Evolutionary conservation across 37 sponge, comb jelly and placozoan species (phyloP).

Genomic region (Ianthella basta): DNA sequence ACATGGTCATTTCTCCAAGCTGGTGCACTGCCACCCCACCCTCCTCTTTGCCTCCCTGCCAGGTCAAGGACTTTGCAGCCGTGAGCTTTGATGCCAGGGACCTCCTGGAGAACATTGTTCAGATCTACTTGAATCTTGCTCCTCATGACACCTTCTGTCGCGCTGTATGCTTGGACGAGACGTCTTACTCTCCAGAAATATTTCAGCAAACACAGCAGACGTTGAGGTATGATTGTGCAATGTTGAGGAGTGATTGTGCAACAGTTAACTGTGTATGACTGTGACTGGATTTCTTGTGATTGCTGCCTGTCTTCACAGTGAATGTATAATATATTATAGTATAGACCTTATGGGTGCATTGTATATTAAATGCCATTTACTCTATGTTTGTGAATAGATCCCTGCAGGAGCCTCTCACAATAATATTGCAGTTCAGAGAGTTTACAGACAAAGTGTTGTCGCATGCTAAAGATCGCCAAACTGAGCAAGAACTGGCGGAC

Average conservation of each 20-base stretch:
- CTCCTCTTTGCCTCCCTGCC: background rate
- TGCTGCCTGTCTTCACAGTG: background rate
- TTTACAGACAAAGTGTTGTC: background rate
- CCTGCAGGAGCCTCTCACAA: background rate
- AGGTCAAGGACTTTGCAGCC: slow-evolving; percentile 78
- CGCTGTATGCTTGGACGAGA: slow-evolving; percentile 87
- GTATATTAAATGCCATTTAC: background rate
- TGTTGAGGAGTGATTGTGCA: background rate
- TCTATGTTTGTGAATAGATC: background rate
- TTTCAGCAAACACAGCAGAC: slow-evolving; percentile 65
- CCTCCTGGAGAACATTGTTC: slow-evolving; percentile 68
- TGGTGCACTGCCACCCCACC: no score
- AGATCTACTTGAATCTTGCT: slow-evolving; percentile 84
- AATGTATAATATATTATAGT: background rate
- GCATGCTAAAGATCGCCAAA: background rate
- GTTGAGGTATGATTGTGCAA: slow-evolving; percentile 45
- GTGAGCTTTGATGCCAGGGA: slow-evolving; percentile 83
- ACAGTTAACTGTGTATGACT: background rate
- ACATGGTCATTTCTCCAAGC: no score
- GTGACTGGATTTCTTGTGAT: background rate
- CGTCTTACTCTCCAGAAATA: slow-evolving; percentile 85
- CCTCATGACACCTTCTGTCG: slow-evolving; percentile 68
- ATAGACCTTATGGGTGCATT: no score
- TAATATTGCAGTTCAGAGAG: slow-evolving; percentile 11
- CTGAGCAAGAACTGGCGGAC: background rate